phyloP scores from a whole-genome alignment of 2,113 vertebrate genomes.

The Dipodomys stephensi region DNA sequence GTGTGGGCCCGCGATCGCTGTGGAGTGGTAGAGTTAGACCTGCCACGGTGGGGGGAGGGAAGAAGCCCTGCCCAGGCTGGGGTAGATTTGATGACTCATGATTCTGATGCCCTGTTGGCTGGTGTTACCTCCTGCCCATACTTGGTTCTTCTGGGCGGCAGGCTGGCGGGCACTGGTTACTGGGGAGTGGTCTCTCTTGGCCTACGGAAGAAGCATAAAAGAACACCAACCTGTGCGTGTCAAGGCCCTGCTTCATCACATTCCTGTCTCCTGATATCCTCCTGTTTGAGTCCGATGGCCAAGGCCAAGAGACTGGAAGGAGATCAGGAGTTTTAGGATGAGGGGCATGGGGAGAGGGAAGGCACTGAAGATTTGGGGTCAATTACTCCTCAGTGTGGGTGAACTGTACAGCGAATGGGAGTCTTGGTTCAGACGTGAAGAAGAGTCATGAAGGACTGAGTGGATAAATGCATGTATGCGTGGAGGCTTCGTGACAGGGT shows the following conservation, averaged over 20 bases:
- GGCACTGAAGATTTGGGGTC: background rate
- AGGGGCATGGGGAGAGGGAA: background rate
- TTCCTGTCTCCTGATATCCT: background rate
- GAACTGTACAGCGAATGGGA: background rate
- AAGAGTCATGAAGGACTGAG: background rate
- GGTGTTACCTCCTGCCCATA: background rate
- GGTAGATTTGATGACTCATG: background rate
- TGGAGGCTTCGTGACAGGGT: background rate
- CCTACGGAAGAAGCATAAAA: background rate
- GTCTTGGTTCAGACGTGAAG: background rate
- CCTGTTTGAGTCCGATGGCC: background rate
- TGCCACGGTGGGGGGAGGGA: background rate
- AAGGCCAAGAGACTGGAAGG: background rate
- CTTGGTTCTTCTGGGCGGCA: background rate
- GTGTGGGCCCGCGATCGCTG: background rate
- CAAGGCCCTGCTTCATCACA: background rate
- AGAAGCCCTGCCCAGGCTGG: background rate
- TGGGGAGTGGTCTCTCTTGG: background rate
- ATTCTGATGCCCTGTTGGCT: background rate
- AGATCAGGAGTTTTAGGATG: background rate
- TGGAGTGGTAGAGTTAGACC: background rate
- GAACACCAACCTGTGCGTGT: fast-evolving
- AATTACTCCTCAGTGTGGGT: background rate
- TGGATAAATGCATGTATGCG: background rate
- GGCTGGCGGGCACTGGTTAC: too few relatives aligned